A percentile compares a stretch with the other conserved stretches of the same genome.
Conservation (phyloP, 2,888 invertebrate genomes). For the Lomographa bimaculata region DNA sequence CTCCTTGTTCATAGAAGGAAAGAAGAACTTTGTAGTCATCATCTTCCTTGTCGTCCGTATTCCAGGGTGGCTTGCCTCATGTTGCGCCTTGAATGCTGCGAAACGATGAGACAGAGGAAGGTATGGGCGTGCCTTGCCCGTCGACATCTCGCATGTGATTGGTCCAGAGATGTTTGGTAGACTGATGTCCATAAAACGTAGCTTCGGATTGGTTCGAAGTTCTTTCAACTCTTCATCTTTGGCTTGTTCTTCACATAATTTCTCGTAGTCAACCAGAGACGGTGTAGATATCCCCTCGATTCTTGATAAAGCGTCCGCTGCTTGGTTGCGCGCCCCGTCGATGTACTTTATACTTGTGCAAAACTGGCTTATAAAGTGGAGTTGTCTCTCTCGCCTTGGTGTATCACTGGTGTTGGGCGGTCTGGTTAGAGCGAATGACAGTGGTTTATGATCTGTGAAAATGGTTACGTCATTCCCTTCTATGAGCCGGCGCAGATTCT, state of each 20-base stretch:
- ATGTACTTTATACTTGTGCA: constrained; percentile 19
- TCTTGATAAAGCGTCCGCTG: constrained; percentile 48
- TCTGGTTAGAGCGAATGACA: constrained; percentile 13
- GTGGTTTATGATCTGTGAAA: constrained; percentile 21
- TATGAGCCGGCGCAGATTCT: constrained; percentile 17
- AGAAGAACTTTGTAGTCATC: neutral
- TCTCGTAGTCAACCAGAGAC: constrained; percentile 13
- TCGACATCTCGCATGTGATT: neutral
- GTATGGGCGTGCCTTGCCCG: neutral
- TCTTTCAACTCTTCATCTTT: constrained; percentile 17
- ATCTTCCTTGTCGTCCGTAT: neutral
- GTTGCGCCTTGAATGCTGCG: neutral
- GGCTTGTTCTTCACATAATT: constrained; percentile 21
- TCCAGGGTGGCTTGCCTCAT: neutral
- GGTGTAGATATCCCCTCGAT: constrained; percentile 25
- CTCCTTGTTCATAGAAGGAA: neutral
- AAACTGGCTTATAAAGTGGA: constrained; percentile 21
- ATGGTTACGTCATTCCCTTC: constrained; percentile 15
- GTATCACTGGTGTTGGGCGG: constrained; percentile 4
- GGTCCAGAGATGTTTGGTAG: neutral
- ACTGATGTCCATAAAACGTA: neutral
- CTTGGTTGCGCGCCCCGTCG: constrained; percentile 42
- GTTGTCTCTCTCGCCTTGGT: constrained; percentile 16
- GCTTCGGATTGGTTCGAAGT: neutral
- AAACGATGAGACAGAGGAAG: neutral